Base-by-base conservation (phyloP, 2,113 vertebrate genomes). In the Chascanopsetta lugubris region DNA sequence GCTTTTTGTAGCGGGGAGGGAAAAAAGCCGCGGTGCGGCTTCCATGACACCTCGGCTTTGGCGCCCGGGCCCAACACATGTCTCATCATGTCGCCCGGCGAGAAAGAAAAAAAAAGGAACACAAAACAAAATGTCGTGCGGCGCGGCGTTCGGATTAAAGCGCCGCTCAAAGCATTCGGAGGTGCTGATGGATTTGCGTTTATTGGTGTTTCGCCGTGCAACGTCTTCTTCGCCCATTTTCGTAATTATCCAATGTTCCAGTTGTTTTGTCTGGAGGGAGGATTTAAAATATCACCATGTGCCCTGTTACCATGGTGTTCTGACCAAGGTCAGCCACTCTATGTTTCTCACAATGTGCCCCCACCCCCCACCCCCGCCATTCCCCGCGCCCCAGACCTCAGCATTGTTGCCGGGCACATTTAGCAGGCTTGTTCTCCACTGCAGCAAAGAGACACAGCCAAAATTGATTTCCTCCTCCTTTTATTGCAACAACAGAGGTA, bases 381-480 rank as follows among this genome's bases (percentile, higher is more conserved):
- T n/a, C n/a, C n/a, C n/a, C n/a, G 56, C 20, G 26, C 64, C 18
- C 73, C 57, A 56, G 47, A 61, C 30, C 22, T 22, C 38, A 26
- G 22, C 26, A 61, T 70, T 81, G 72, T 72, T 60, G 60, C 40
- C 1, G 56, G 48, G 64, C 53, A 75, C 69, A 17, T 85, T 91
- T 76, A 87, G 83, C 87, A 88, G 88, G 87, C 82, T 82, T 80
- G 69, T 79, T 71, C 62, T 80, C 32, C 61, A 57, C 49, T 59
- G 34, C 53, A 71, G 70, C 74, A 11, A 79, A 61, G 75, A 74
- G 15, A 75, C 76, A 74, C 66, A 69, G 61, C 40, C 61, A 53
- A 85, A 85, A 87, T 84, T 84, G 82, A 87, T 89, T 87, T 84
- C 50, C 59, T 71, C 54, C 75, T 84, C 55, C 51, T 51, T n/a